A percentile compares a stretch with the other conserved stretches of the same genome.
These are phyloP conservation scores for Sclerurus mexicanus DNA, from an alignment of 2,113 vertebrate species.

Conservation along the genomic window DNA sequence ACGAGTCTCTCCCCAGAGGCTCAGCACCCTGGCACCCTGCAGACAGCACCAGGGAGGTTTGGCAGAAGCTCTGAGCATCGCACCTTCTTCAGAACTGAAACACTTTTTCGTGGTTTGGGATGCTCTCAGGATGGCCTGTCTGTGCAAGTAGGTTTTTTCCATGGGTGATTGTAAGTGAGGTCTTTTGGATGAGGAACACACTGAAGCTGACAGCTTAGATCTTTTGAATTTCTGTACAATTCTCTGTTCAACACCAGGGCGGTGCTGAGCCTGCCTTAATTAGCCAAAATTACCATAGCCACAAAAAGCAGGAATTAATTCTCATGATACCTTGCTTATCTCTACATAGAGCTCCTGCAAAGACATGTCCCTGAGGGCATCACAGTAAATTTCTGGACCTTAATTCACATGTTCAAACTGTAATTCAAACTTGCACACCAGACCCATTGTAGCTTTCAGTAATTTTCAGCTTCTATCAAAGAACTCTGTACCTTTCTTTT, in stretches of 20 bases:
- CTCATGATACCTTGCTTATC: conserved; percentile 28
- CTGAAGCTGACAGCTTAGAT: conserved; percentile 26
- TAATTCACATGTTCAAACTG: conserved; percentile 2
- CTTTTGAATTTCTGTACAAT: conserved; percentile 17
- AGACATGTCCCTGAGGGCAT: neutral
- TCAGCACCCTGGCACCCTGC: neutral
- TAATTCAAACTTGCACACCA: neutral
- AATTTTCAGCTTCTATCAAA: neutral
- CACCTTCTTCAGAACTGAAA: neutral
- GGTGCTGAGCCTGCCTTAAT: conserved; percentile 38
- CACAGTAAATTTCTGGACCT: conserved; percentile 6
- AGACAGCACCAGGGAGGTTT: neutral
- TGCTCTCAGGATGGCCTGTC: conserved; percentile 19
- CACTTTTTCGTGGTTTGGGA: neutral
- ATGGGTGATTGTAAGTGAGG: neutral
- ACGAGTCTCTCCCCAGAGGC: neutral
- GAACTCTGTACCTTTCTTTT: neutral
- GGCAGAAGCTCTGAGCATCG: neutral
- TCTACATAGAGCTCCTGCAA: neutral
- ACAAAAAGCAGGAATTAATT: conserved; percentile 9
- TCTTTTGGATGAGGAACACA: neutral
- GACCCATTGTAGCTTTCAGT: neutral
- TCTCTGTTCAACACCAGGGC: conserved; percentile 27
- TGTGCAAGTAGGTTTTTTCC: conserved; percentile 13
- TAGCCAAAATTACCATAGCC: conserved; percentile 17